phyloP scores from a whole-genome alignment of 2,888 invertebrate species.

The Amphiduros pacificus region DNA sequence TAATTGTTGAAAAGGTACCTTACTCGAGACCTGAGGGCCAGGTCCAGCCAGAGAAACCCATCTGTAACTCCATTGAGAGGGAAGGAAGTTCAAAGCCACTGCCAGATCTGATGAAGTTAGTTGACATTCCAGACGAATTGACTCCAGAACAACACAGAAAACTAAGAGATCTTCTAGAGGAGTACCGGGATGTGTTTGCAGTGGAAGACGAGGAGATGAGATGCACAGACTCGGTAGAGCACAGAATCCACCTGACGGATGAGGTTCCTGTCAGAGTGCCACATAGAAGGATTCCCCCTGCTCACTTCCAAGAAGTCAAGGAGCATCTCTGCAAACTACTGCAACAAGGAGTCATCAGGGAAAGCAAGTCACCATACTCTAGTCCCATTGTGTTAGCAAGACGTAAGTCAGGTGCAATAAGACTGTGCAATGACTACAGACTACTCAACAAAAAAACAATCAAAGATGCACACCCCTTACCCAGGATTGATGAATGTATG shows the following conservation, averaged over 20 bases:
- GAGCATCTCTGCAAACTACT: not conserved
- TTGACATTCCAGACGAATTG: not conserved
- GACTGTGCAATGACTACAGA: slow-evolving; percentile 4
- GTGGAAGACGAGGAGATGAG: not conserved
- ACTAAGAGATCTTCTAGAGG: not conserved
- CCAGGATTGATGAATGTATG: not conserved
- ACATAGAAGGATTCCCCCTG: not conserved
- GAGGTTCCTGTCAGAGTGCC: slow-evolving; percentile 1
- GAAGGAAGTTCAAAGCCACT: not conserved
- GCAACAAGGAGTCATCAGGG: not conserved
- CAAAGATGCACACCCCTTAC: not conserved
- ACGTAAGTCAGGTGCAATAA: not conserved
- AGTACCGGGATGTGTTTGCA: slow-evolving; percentile 3
- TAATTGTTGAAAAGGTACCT: not conserved
- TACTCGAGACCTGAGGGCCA: not conserved
- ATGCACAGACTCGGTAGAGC: not conserved
- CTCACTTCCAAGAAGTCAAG: not conserved
- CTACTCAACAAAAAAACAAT: not conserved
- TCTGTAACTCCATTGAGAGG: not conserved
- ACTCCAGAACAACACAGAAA: not conserved
- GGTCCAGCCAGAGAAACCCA: not conserved
- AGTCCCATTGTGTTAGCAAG: not conserved
- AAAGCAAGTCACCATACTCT: not conserved
- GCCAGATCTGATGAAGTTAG: not conserved
- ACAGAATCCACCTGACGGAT: not conserved